Percentiles rank a stretch among this genome's conserved stretches.
These are phyloP conservation scores for Lagopus muta DNA, from an alignment of 2,113 vertebrate genomes.

Conservation along the genomic window DNA sequence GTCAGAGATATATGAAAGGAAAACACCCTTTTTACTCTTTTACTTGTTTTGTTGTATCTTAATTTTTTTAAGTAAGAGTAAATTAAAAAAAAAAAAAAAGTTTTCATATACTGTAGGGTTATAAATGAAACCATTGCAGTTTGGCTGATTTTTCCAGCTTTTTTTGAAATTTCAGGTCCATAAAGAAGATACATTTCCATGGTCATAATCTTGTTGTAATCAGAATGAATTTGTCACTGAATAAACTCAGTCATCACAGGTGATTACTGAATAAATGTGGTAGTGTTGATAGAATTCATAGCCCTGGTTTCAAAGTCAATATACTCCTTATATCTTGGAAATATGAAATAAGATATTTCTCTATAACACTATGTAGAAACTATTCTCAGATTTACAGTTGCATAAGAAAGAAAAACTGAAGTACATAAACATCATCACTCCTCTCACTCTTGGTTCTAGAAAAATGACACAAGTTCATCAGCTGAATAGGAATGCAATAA, in stretches of 20 bases:
- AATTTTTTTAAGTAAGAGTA: not conserved
- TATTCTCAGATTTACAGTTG: not conserved
- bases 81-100: not conserved
- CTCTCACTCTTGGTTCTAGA: not conserved
- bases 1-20: not conserved
- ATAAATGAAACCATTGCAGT: not conserved
- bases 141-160: not conserved
- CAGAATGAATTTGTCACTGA: not conserved
- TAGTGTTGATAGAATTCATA: not conserved
- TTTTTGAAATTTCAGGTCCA: not conserved
- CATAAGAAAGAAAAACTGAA: not conserved
- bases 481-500: not conserved
- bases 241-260: not conserved
- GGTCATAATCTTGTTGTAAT: not conserved
- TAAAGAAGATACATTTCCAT: not conserved
- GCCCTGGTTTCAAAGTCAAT: not conserved
- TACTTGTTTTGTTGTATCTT: not conserved
- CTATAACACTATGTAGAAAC: not conserved
- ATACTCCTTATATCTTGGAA: not conserved
- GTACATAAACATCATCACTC: not conserved
- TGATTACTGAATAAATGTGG: not conserved
- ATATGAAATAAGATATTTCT: not conserved
- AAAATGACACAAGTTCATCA: not conserved
- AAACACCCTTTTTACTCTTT: not conserved
- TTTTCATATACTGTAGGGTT: not conserved